Conservation (phyloP, 2,888 invertebrate species). For the Sesamia inferens region DNA sequence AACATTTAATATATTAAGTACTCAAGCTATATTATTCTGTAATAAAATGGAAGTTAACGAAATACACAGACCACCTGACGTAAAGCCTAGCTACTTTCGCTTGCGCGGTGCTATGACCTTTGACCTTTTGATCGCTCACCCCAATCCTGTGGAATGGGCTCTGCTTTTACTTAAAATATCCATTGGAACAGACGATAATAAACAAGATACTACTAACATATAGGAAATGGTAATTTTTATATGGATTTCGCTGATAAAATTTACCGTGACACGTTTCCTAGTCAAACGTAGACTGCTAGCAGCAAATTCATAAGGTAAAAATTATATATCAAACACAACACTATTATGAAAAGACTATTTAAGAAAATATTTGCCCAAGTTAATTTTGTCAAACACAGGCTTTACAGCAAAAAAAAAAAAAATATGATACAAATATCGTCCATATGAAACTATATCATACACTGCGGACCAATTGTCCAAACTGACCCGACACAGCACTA, state of each 20-base stretch:
- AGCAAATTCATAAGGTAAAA: neutral
- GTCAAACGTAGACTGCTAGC: neutral
- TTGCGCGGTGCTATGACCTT: conserved; percentile 44
- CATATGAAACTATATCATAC: conserved; percentile 8
- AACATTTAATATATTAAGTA: neutral
- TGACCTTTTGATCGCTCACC: conserved; percentile 43
- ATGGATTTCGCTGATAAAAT: neutral
- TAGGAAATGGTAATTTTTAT: neutral
- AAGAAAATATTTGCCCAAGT: neutral
- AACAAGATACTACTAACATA: neutral
- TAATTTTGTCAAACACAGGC: neutral
- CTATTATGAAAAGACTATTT: neutral
- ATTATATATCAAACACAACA: neutral
- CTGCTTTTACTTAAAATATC: neutral
- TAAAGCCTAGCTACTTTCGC: conserved; percentile 40
- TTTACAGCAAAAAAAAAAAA: neutral
- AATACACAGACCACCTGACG: conserved; percentile 35
- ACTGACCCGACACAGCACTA: conserved; percentile 16
- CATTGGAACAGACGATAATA: neutral
- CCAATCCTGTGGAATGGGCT: conserved; percentile 25
- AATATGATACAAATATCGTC: neutral
- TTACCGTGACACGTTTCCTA: neutral
- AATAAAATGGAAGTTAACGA: neutral
- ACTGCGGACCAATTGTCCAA: conserved; percentile 48
- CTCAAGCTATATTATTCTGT: neutral